phyloP scores from a whole-genome alignment of 2,888 invertebrate genomes.

The Arctia plantaginis region DNA sequence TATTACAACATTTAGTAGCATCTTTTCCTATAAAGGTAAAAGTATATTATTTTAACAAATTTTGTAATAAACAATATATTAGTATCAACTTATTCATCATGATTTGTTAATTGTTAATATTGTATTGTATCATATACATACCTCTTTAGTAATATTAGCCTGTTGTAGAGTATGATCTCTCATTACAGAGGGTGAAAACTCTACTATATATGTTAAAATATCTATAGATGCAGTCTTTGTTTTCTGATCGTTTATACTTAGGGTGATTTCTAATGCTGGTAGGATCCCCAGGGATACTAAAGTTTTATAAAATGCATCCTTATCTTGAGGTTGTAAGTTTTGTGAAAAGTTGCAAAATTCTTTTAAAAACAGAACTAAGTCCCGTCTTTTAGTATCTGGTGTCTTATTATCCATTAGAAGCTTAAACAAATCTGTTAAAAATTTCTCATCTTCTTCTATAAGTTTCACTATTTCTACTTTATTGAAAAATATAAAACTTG shows the following conservation, averaged over 20 bases:
- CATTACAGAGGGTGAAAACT: slow-evolving; percentile 98
- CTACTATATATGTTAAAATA: slow-evolving; percentile 98
- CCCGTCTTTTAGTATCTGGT: slow-evolving; percentile 93
- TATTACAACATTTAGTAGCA: slow-evolving; percentile 98
- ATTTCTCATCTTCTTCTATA: slow-evolving; percentile 99
- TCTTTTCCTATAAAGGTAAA: slow-evolving; percentile 90
- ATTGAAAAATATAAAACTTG: slow-evolving; percentile 99
- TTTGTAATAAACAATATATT: not conserved
- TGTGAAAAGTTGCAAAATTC: slow-evolving; percentile 99
- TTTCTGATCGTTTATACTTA: slow-evolving; percentile 96
- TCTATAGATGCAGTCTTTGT: slow-evolving; percentile 99
- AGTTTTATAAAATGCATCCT: slow-evolving; percentile 99
- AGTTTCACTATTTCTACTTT: slow-evolving; percentile 99
- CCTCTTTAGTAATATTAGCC: slow-evolving; percentile 95
- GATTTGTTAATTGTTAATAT: not conserved
- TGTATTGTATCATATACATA: slow-evolving; percentile 65
- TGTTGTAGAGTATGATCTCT: slow-evolving; percentile 98
- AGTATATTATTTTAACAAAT: slow-evolving; percentile 4
- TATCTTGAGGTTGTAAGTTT: slow-evolving; percentile 98
- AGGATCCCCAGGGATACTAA: slow-evolving; percentile 95
- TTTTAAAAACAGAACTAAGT: slow-evolving; percentile 98
- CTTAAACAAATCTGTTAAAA: slow-evolving; percentile 97
- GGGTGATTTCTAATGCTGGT: slow-evolving; percentile 95
- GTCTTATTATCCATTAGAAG: slow-evolving; percentile 96
- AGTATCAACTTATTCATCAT: not conserved